Conservation (phyloP, 2,113 vertebrate genomes). For the Arenaria interpres region DNA sequence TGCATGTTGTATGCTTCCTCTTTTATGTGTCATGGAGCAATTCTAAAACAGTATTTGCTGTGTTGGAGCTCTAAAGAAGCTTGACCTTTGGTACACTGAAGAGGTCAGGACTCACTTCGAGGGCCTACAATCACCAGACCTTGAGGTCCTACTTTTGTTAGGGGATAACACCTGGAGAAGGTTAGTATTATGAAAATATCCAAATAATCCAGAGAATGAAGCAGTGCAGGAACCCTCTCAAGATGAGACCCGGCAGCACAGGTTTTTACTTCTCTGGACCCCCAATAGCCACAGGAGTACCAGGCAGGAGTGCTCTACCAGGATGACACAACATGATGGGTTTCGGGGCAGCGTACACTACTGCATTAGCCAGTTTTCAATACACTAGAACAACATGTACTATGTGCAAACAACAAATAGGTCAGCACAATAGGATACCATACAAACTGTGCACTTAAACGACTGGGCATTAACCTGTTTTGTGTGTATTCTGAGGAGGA, state of each 20-base stretch:
- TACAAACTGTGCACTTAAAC: not conserved
- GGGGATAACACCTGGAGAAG: not conserved
- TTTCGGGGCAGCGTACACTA: not conserved
- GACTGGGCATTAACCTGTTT: not conserved
- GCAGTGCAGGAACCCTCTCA: accelerated
- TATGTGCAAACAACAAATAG: not conserved
- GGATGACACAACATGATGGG: too few relatives aligned
- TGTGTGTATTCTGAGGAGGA: not conserved
- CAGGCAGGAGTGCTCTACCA: not conserved
- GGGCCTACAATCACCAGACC: not conserved
- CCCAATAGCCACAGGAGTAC: not conserved
- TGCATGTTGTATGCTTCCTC: not conserved
- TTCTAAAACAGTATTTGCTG: not conserved
- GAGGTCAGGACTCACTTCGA: not conserved
- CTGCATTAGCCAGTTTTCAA: too few relatives aligned
- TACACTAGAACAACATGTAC: too few relatives aligned
- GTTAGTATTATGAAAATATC: not conserved
- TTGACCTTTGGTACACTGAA: not conserved
- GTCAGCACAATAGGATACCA: not conserved
- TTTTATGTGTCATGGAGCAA: not conserved
- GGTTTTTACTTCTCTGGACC: not conserved
- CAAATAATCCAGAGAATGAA: not conserved
- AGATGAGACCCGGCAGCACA: not conserved
- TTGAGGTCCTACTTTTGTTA: not conserved
- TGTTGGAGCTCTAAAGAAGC: not conserved